A percentile compares a stretch with the other conserved stretches of the same genome.
These are phyloP conservation scores for Apeltes quadracus DNA, from an alignment of 2,113 vertebrate genomes.

Conservation along the genomic window DNA sequence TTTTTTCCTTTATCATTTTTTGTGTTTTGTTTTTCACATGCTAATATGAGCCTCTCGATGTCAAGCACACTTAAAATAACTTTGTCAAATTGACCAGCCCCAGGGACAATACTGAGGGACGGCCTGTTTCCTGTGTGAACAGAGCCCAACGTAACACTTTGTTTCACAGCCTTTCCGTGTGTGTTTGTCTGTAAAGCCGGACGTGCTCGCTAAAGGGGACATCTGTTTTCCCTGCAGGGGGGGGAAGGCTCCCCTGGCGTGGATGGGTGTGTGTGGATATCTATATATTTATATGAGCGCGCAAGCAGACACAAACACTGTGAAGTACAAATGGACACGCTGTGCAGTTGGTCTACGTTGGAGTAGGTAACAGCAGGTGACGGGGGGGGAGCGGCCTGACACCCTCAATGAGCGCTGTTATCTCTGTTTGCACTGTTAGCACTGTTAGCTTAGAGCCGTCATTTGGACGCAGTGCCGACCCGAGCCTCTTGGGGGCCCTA, in stretches of 20 bases:
- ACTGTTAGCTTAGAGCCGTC: neutral
- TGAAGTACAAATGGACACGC: slow-evolving; percentile 52
- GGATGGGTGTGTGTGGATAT: neutral
- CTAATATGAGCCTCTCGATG: neutral
- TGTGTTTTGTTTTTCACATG: slow-evolving; percentile 3
- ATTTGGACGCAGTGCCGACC: neutral
- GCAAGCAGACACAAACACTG: slow-evolving; percentile 45
- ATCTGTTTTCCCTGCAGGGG: slow-evolving; percentile 80
- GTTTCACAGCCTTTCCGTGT: slow-evolving; percentile 20
- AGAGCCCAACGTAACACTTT: slow-evolving; percentile 25
- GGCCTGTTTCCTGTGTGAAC: too few species aligned
- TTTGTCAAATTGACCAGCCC: slow-evolving; percentile 1
- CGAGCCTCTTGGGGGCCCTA: too few species aligned
- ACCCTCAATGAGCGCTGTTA: too few species aligned
- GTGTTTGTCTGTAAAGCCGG: slow-evolving; percentile 32
- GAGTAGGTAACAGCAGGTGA: slow-evolving; percentile 67
- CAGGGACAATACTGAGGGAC: neutral
- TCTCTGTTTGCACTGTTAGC: neutral
- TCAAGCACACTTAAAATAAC: neutral
- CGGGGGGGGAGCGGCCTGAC: slow-evolving; percentile 45
- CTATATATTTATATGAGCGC: slow-evolving; percentile 36
- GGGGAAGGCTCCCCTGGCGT: slow-evolving; percentile 56
- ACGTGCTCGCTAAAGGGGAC: slow-evolving; percentile 62
- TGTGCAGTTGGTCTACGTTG: slow-evolving; percentile 51
- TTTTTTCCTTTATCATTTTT: neutral